Evolutionary conservation across 1,140 invertebrate genomes (phyloP), one percentile per base, ranked within the genome.

Genomic region (Lasioglossum albipes): DNA sequence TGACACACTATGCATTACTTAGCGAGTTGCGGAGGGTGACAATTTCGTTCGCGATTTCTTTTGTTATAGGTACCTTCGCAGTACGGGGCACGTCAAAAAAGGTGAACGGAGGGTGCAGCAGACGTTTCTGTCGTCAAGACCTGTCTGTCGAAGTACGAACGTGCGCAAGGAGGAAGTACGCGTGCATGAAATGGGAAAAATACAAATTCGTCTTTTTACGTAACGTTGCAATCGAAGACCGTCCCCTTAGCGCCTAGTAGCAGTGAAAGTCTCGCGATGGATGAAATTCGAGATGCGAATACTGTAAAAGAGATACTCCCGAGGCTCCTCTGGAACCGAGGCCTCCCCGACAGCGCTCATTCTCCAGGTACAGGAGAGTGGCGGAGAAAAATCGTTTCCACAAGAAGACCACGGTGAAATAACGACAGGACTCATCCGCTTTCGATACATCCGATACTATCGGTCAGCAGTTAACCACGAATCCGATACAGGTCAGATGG

Each of bases 251-350:
- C 7, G 10, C 27, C 6, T 22, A 61, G 62, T 66, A 62, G 67
- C 31, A 75, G 84, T 82, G 80, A 86, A 86, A 86, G 84, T 85
- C 72, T 70, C 59, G 22, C n/a, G 27, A 41, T 49, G 9, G 71
- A 82, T 86, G 84, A 86, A 86, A 86, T 85, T 85, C 65, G 77
- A 86, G 84, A 86, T 79, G 84, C 22, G 71, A 82, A 85, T 64
- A 65, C 18, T 2, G 41, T 10, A 67, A 18, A n/a, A n/a, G 57
- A 59, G 57, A 59, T 59, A 59, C 16, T 54, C 52, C 16, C 3
- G 5, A 16, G 52, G 13, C 52, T 18, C 16, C 52, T 20, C 16
- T 54, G 16, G 13, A 54, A 49, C 45, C 13, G 10, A 49, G 10
- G 2, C 45, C 45, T 12, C 10, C 13, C 13, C 13, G 9, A 2